Evolutionary conservation across 1,140 invertebrate genomes (phyloP), one percentile per base, ranked within the genome.

Genomic region (Papilio xuthus): DNA sequence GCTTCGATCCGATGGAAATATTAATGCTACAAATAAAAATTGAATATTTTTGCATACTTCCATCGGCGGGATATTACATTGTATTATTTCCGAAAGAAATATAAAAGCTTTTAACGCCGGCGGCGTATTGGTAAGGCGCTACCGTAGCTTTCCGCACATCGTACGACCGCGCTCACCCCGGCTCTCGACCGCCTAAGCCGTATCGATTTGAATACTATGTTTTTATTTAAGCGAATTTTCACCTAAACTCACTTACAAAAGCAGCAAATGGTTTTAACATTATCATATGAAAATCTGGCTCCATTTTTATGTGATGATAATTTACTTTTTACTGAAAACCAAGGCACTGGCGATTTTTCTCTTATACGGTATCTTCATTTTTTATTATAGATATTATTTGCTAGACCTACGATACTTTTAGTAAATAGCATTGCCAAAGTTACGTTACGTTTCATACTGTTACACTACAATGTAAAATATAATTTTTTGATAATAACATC

Each of bases 21-120:
- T 88, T 88, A 88, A 84, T 81, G 84, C 81, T 82, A 81, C 80
- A 82, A 90, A 91, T 90, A 93, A 93, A 92, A 93, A 91, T 89
- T 87, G 87, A 89, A 92, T 92, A 93, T 92, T 92, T 93, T 91
- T 91, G 88, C 90, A 92, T 92, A 91, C 85, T 86, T 88, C 82
- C 85, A 72, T 41, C 80, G 80, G 79, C 71, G 79, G 83, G 86
- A 87, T 89, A 91, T 91, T 91, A 93, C 89, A 88, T 78, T 89
- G 89, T 92, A 91, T 91, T 92, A 92, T 89, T 92, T 91, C 86
- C 88, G 84, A 87, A 85, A 87, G 90, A 88, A 91, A 89, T 90
- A 85, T 92, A 90, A 93, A 92, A 92, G 92, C 92, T 92, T 92
- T 92, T 92, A 89, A 89, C 76, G 90, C 92, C 89, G 82, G 79